Evolutionary conservation across 2,888 invertebrate species (phyloP).

Genomic region (Drosophila paranaensis): DNA sequence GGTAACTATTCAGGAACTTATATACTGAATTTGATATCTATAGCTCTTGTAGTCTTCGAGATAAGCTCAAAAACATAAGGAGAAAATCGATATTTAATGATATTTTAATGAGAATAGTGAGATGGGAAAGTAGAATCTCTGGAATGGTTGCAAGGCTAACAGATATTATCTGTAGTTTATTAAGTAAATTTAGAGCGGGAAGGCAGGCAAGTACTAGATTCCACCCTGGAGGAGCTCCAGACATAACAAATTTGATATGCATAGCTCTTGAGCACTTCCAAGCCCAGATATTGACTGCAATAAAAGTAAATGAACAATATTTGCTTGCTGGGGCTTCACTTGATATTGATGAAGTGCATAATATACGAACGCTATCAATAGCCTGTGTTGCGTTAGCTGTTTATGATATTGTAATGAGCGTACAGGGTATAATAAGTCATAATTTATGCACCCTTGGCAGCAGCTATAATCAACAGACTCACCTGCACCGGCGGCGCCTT

Average conservation of each 20-base stretch:
- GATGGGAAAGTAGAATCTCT: too few relatives aligned
- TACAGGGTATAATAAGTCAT: constrained; percentile 7
- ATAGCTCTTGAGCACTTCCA: neutral
- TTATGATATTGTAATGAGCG: neutral
- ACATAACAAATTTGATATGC: neutral
- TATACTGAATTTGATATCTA: neutral
- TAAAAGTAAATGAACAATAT: constrained; percentile 3
- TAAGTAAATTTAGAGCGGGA: neutral
- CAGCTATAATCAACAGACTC: constrained; percentile 58
- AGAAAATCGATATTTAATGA: neutral
- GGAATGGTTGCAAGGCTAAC: too few relatives aligned
- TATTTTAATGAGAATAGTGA: neutral
- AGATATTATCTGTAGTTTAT: neutral
- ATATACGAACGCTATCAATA: neutral
- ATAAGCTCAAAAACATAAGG: too few relatives aligned
- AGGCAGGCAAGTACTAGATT: neutral
- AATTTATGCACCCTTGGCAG: constrained; percentile 10
- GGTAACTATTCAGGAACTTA: neutral
- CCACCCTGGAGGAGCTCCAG: too few relatives aligned
- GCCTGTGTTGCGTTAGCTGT: neutral
- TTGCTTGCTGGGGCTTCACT: neutral
- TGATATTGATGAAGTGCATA: neutral
- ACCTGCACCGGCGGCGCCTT: constrained; percentile 92
- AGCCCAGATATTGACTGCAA: neutral
- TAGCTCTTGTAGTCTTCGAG: neutral